Evolutionary conservation across 2,888 invertebrate species (phyloP).

Genomic region (Embidobia sp.): DNA sequence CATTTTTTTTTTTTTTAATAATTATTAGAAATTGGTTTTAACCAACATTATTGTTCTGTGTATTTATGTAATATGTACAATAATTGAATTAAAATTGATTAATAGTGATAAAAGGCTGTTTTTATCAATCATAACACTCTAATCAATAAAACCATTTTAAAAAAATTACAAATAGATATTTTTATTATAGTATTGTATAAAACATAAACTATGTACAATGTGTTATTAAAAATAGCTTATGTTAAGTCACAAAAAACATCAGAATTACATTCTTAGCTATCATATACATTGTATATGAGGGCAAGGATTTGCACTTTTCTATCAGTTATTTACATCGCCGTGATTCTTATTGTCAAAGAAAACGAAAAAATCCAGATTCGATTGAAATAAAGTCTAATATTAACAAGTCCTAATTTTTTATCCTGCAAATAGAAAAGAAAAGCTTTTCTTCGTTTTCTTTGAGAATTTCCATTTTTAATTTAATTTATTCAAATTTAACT

Average conservation of each 20-base stretch:
- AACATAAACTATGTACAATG: constrained; percentile 45
- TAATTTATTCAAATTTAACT: constrained; percentile 24
- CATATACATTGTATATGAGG: constrained; percentile 76
- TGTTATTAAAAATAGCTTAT: constrained; percentile 1
- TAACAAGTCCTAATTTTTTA: too few species aligned
- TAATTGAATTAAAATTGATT: constrained; percentile 33
- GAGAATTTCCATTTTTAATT: background rate
- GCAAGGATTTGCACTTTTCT: constrained; percentile 69
- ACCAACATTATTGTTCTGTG: too few species aligned
- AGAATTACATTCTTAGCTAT: constrained; percentile 68
- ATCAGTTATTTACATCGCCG: constrained; percentile 47
- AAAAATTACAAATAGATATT: constrained; percentile 7
- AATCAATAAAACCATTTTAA: too few species aligned
- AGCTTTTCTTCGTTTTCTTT: constrained; percentile 8
- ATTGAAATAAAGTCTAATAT: too few species aligned
- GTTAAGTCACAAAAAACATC: background rate
- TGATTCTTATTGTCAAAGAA: too few species aligned
- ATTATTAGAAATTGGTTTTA: too few species aligned
- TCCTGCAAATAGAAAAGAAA: too few species aligned
- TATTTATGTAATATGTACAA: constrained; percentile 10
- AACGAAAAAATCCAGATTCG: too few species aligned
- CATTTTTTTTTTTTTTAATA: too few species aligned
- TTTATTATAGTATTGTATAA: constrained; percentile 29
- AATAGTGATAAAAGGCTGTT: too few species aligned
- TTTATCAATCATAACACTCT: too few species aligned